Evolutionary conservation across 1,140 invertebrate species (phyloP).

Genomic region (Chelonus insularis): DNA sequence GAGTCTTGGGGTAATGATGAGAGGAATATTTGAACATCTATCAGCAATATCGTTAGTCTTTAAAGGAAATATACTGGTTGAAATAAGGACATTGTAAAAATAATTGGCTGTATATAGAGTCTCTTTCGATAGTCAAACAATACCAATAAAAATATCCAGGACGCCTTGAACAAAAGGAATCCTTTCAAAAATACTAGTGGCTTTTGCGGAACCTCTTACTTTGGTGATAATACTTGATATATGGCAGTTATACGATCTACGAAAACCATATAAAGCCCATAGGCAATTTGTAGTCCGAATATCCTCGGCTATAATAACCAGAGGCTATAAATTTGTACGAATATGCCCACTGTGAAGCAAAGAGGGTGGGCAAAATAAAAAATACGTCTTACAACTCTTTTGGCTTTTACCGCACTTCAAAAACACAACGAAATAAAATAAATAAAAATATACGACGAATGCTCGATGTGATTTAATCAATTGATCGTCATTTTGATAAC

Average conservation of each 20-base stretch:
- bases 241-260: slow-evolving; percentile 35
- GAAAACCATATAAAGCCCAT: slow-evolving; percentile 35
- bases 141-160: slow-evolving; percentile 8
- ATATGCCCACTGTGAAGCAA: slow-evolving; percentile 25
- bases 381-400: background rate
- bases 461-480: too few relatives aligned
- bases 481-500: too few relatives aligned
- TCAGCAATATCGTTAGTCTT: too few relatives aligned
- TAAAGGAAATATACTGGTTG: too few relatives aligned
- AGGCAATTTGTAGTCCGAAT: slow-evolving; percentile 36
- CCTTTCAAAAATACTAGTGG: background rate
- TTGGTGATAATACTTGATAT: slow-evolving; percentile 35
- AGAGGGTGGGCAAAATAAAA: slow-evolving; percentile 11
- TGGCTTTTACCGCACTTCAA: too few relatives aligned
- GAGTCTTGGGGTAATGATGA: background rate
- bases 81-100: slow-evolving; percentile 8
- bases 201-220: background rate
- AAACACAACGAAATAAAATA: background rate
- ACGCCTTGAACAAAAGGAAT: too few relatives aligned
- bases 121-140: slow-evolving; percentile 22
- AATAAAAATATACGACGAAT: too few relatives aligned
- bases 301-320: slow-evolving; percentile 34
- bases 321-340: slow-evolving; percentile 34
- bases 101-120: slow-evolving; percentile 22
- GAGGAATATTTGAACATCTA: too few relatives aligned